A percentile compares a stretch with the other conserved stretches of the same genome.
These are phyloP conservation scores for Pelvicachromis taeniatus DNA, from an alignment of 2,113 vertebrate species.

Conservation along the genomic window DNA sequence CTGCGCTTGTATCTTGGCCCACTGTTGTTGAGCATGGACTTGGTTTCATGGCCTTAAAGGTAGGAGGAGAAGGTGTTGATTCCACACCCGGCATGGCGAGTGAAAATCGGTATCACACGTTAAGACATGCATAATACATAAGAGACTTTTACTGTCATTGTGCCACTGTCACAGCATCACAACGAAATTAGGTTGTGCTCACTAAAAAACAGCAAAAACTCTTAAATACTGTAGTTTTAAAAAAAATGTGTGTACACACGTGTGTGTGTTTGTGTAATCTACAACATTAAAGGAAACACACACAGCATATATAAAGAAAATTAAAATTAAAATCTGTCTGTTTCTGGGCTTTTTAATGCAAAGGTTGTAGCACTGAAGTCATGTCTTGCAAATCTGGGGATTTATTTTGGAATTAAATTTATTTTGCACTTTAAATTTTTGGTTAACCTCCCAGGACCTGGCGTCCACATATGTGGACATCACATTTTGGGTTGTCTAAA, in stretches of 20 bases:
- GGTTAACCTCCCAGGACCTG: too few relatives aligned
- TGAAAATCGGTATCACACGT: not conserved
- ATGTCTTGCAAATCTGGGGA: not conserved
- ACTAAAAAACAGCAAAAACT: not conserved
- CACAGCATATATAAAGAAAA: too few relatives aligned
- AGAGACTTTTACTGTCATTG: not conserved
- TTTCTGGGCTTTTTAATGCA: not conserved
- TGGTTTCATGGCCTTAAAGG: constrained; percentile 87
- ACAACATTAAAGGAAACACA: too few relatives aligned
- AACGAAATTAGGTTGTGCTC: not conserved
- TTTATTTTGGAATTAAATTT: not conserved
- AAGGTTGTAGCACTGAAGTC: not conserved
- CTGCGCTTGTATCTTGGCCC: constrained; percentile 91
- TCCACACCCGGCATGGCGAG: not conserved
- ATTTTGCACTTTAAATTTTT: not conserved
- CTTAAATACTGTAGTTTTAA: not conserved
- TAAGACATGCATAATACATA: not conserved
- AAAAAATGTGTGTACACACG: not conserved
- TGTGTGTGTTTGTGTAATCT: too few relatives aligned
- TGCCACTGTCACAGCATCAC: not conserved
- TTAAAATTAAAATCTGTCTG: too few relatives aligned
- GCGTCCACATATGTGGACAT: too few relatives aligned
- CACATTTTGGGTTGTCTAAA: too few relatives aligned
- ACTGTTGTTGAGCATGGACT: constrained; percentile 91
- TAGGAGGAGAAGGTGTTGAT: not conserved